Conservation (phyloP, 2,113 vertebrate genomes). For the Nycticryphes semicollaris region DNA sequence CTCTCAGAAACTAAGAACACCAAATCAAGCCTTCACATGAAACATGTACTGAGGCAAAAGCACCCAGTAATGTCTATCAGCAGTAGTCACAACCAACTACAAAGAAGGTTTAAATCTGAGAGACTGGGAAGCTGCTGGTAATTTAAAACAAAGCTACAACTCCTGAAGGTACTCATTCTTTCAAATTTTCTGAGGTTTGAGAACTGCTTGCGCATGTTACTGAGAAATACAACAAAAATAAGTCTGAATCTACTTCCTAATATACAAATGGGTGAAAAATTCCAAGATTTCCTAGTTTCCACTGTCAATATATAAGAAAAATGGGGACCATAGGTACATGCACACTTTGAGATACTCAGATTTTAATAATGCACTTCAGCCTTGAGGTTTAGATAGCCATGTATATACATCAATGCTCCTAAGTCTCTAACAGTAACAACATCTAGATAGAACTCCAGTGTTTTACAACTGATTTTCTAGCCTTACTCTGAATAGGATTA, state of each 20-base stretch:
- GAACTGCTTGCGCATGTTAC: neutral
- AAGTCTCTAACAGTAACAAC: neutral
- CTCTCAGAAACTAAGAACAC: neutral
- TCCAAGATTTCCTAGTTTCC: neutral
- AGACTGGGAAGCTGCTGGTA: neutral
- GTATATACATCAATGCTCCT: fast-evolving
- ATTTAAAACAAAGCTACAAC: neutral
- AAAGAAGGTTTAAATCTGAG: neutral
- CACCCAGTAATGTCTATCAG: neutral
- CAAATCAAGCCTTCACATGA: neutral
- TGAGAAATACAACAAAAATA: neutral
- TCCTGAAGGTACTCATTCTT: neutral
- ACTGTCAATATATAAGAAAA: neutral
- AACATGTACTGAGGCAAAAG: neutral
- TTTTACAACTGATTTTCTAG: neutral
- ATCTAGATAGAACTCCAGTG: neutral
- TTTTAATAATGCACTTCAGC: neutral
- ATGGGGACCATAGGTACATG: fast-evolving
- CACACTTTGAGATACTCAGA: neutral
- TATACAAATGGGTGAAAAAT: neutral
- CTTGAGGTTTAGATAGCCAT: neutral
- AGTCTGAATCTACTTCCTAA: neutral
- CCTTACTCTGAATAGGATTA: neutral
- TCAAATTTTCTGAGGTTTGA: neutral
- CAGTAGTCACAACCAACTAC: neutral